A percentile compares a stretch with the other conserved stretches of the same genome.
phyloP scores from a whole-genome alignment of 2,797 vertebrate species.

The Dipus sagitta region DNA sequence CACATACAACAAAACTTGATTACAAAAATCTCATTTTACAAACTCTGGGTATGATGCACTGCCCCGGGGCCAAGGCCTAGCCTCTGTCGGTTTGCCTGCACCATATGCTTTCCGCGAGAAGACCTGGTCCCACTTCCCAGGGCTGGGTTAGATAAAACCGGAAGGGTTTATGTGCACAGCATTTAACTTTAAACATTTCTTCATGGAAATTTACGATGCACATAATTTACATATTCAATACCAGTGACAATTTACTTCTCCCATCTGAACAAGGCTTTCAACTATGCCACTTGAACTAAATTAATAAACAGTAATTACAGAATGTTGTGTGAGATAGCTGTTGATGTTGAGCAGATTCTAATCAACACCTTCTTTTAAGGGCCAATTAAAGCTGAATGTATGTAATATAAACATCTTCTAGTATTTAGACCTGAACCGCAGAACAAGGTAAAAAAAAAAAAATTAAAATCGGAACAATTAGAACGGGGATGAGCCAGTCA shows the following conservation, averaged over 20 bases:
- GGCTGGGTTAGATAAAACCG: constrained; percentile 83
- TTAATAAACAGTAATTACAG: constrained; percentile 93
- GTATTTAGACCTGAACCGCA: constrained; percentile 90
- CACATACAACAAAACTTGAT: constrained; percentile 80
- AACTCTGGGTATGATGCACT: constrained; percentile 80
- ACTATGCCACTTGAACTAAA: constrained; percentile 93
- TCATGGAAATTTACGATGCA: constrained; percentile 90
- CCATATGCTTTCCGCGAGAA: not conserved
- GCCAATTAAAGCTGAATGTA: constrained; percentile 92
- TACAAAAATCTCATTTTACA: constrained; percentile 86
- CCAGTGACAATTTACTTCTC: constrained; percentile 92
- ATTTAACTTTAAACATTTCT: constrained; percentile 90
- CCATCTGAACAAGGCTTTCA: constrained; percentile 92
- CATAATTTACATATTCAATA: constrained; percentile 92
- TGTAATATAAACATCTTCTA: constrained; percentile 92
- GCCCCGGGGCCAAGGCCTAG: constrained; percentile 71
- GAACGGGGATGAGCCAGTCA: constrained; percentile 83
- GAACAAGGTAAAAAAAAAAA: constrained; percentile 87
- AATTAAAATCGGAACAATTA: constrained; percentile 88
- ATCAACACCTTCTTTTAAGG: constrained; percentile 93
- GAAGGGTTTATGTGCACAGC: constrained; percentile 85
- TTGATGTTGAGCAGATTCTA: constrained; percentile 93
- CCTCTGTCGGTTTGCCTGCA: constrained; percentile 64
- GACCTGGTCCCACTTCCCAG: constrained; percentile 74
- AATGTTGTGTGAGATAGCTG: constrained; percentile 92